Conservation (phyloP, 2,888 invertebrate species). For the Drosophila anomelani region DNA sequence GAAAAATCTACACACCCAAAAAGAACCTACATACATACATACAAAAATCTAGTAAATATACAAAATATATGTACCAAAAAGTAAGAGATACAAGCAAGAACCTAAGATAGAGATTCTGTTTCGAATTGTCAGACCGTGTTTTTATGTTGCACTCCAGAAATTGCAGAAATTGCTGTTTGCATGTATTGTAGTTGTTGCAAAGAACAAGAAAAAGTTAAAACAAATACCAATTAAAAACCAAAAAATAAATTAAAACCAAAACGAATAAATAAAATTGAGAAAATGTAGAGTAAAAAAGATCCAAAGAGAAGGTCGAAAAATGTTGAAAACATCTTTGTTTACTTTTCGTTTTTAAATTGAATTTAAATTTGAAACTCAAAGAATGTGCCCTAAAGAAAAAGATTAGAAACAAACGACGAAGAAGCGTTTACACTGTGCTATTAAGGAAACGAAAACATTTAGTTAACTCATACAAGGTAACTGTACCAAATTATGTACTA, state of each 20-base stretch:
- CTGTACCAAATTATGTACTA: constrained; percentile 52
- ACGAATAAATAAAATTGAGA: not conserved
- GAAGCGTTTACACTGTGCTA: constrained; percentile 64
- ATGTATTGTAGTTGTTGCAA: constrained; percentile 64
- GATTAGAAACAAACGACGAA: not conserved
- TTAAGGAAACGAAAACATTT: constrained; percentile 57
- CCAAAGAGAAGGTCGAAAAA: constrained; percentile 5
- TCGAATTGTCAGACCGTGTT: constrained; percentile 49
- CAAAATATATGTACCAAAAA: constrained; percentile 17
- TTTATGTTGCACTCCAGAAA: constrained; percentile 55
- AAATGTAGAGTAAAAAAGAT: not conserved
- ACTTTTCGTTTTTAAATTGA: constrained; percentile 35
- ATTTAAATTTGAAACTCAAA: constrained; percentile 44
- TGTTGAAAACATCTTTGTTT: constrained; percentile 41
- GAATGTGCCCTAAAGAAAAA: constrained; percentile 33
- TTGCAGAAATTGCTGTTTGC: constrained; percentile 50
- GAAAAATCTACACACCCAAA: constrained; percentile 13
- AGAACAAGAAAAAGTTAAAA: constrained; percentile 19
- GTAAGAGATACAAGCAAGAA: constrained; percentile 22
- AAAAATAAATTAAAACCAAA: constrained; percentile 8
- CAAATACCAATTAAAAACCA: not conserved
- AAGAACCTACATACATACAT: constrained; percentile 16
- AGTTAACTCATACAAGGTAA: constrained; percentile 58
- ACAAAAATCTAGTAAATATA: constrained; percentile 32
- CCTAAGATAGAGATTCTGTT: constrained; percentile 25